Conservation (phyloP, 2,888 invertebrate genomes). For the Sphaeridia pumilis region DNA sequence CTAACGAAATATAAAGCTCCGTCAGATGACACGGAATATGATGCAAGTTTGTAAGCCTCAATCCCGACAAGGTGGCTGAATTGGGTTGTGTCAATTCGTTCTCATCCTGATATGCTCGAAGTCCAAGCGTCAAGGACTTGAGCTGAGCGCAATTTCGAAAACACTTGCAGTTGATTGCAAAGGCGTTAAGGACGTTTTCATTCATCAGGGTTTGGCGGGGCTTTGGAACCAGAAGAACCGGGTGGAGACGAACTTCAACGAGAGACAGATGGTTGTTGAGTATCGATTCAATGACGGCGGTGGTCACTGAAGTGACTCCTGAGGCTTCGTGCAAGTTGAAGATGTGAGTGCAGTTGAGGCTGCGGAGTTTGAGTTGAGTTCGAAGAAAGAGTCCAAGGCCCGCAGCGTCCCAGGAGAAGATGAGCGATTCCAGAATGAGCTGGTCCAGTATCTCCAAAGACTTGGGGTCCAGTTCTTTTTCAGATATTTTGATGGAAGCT, state of each 20-base stretch:
- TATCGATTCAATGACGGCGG: not conserved
- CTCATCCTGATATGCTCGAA: slow-evolving; percentile 3
- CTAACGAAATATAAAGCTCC: slow-evolving; percentile 5
- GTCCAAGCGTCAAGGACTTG: not conserved
- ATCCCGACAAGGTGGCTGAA: slow-evolving; percentile 1
- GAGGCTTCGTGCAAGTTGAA: not conserved
- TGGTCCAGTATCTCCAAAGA: not conserved
- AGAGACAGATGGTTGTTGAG: not conserved
- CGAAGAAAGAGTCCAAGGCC: not conserved
- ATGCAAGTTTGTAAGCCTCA: slow-evolving; percentile 3
- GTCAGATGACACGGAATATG: not conserved
- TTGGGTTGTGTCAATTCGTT: not conserved
- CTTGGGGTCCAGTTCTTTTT: not conserved
- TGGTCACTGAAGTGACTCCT: not conserved
- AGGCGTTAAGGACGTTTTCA: slow-evolving; percentile 1
- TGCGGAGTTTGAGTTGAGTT: not conserved
- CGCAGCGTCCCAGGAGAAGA: not conserved
- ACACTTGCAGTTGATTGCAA: slow-evolving; percentile 1
- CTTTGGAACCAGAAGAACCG: not conserved
- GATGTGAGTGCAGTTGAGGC: not conserved
- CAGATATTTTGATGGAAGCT: not conserved
- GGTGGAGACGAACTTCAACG: not conserved
- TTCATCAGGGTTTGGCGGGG: not conserved
- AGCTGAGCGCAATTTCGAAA: not conserved
- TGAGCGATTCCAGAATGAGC: not conserved